Conservation (phyloP, 2,797 vertebrate species). For the Eulemur rubriventer region DNA sequence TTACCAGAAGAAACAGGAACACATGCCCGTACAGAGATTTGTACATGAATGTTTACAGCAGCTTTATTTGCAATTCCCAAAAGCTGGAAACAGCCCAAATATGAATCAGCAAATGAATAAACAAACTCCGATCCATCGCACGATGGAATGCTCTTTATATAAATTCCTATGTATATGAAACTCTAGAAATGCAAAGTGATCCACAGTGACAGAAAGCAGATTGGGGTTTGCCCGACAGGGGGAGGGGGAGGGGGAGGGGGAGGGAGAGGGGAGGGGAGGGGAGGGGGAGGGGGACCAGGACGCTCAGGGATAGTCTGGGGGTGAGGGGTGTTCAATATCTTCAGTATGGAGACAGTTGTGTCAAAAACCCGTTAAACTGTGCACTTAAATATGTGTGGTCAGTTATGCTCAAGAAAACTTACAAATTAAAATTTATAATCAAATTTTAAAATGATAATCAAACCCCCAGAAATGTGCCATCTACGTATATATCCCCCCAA, state of each 20-base stretch:
- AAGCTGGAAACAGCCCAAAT: background rate
- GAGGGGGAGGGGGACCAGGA: no score
- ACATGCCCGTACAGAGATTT: accelerated
- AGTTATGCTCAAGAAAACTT: background rate
- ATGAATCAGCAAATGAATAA: background rate
- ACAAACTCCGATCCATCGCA: background rate
- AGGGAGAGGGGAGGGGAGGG: no score
- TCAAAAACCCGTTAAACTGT: background rate
- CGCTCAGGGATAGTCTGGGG: no score
- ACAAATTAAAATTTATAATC: background rate
- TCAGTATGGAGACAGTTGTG: background rate
- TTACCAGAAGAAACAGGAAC: background rate
- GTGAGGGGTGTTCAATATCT: background rate
- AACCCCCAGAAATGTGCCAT: background rate
- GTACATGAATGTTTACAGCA: accelerated
- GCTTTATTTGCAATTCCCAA: background rate
- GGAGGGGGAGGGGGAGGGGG: no score
- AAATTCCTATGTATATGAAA: background rate
- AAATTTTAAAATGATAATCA: background rate
- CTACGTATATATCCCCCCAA: background rate
- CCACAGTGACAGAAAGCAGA: background rate
- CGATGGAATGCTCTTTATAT: background rate
- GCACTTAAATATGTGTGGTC: background rate
- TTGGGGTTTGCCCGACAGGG: background rate
- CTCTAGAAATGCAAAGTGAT: background rate